A percentile compares a stretch with the other conserved stretches of the same genome.
Conservation (phyloP, 2,888 invertebrate species). For the Acronicta aceris region DNA sequence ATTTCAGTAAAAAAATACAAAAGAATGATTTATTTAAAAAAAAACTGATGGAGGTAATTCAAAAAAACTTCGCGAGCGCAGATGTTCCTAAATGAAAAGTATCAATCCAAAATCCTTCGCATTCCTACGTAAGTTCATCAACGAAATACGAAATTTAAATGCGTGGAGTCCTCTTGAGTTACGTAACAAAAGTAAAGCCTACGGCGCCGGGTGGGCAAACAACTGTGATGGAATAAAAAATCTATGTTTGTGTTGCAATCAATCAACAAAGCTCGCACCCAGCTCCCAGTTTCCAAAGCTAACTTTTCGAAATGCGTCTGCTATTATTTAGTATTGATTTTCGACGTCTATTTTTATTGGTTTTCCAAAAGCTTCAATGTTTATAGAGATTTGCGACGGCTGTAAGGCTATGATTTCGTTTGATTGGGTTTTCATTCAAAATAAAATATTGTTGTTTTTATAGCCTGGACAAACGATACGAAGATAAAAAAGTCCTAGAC, state of each 20-base stretch:
- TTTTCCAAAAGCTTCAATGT: constrained; percentile 71
- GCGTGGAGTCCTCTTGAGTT: constrained; percentile 49
- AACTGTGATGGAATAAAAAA: constrained; percentile 79
- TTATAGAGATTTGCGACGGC: constrained; percentile 76
- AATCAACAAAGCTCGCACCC: constrained; percentile 82
- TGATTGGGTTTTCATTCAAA: constrained; percentile 70
- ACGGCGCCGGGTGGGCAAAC: constrained; percentile 68
- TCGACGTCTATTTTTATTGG: constrained; percentile 76
- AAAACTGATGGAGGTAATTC: constrained; percentile 33
- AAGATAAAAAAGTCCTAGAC: constrained; percentile 31
- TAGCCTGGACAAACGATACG: constrained; percentile 38
- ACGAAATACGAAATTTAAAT: constrained; percentile 54
- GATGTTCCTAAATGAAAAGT: constrained; percentile 55
- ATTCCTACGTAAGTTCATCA: constrained; percentile 53
- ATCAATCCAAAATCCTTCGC: constrained; percentile 49
- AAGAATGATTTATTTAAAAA: constrained; percentile 45
- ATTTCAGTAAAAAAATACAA: constrained; percentile 12
- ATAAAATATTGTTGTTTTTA: constrained; percentile 43
- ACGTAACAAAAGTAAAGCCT: constrained; percentile 68
- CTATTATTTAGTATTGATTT: constrained; percentile 86
- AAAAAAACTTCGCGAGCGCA: constrained; percentile 53
- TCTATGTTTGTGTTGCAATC: constrained; percentile 85
- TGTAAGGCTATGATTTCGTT: constrained; percentile 71
- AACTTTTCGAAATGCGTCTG: constrained; percentile 76
- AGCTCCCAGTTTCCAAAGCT: constrained; percentile 75